These are phyloP conservation scores for Columba guinea DNA, from an alignment of 2,797 vertebrate genomes.

Conservation along the genomic window DNA sequence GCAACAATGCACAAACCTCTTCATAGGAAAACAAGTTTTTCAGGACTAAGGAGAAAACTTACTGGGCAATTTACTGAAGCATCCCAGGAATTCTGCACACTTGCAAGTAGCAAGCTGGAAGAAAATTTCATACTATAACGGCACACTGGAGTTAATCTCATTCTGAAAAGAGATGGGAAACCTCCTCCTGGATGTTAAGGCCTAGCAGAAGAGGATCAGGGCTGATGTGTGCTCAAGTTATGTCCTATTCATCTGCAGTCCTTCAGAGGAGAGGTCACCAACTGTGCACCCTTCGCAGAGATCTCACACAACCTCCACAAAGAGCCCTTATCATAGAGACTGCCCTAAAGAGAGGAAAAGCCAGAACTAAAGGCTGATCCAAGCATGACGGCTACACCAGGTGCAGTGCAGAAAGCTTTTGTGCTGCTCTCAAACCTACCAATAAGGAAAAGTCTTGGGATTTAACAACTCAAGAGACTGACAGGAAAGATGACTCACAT, in stretches of 20 bases:
- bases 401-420: neutral
- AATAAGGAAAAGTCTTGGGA: neutral
- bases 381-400: neutral
- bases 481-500: neutral
- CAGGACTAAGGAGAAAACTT: accelerated
- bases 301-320: neutral
- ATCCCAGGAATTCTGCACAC: neutral
- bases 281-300: neutral
- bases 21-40: neutral
- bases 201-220: neutral
- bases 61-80: neutral
- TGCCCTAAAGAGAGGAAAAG: neutral
- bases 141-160: neutral
- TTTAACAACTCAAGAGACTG: neutral
- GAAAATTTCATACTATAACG: accelerated
- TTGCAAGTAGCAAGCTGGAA: neutral
- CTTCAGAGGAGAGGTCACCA: neutral
- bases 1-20: neutral
- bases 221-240: neutral
- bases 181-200: neutral
- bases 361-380: neutral
- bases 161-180: neutral
- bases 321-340: neutral
- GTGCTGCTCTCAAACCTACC: neutral
- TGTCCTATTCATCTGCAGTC: neutral